Evolutionary conservation across 2,797 vertebrate species (phyloP).

Genomic region (Diglossa cyanea): DNA sequence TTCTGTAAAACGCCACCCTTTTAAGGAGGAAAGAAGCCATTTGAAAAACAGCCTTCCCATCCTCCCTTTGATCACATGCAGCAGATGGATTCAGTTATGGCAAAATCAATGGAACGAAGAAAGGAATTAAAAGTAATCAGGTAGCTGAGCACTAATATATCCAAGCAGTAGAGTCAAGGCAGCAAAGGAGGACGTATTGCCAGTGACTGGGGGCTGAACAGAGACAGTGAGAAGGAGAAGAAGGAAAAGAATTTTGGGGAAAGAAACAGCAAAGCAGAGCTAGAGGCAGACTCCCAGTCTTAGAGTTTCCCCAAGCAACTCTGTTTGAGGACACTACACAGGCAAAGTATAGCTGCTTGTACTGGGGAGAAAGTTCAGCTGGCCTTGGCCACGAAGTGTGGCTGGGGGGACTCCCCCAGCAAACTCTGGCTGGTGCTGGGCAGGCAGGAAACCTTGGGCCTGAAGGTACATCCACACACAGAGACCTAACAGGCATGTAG

Average conservation of each 20-base stretch:
- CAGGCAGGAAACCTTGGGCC: background rate
- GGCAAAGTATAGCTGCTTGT: background rate
- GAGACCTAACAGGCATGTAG: background rate
- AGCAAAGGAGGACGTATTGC: background rate
- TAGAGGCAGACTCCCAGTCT: background rate
- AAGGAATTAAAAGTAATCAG: constrained; percentile 17
- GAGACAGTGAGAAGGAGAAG: background rate
- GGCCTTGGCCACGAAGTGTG: rapidly evolving
- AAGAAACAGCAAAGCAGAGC: background rate
- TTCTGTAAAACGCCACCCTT: background rate
- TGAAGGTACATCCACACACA: background rate
- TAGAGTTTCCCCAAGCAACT: background rate
- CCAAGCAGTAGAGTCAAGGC: background rate
- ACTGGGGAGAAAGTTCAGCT: background rate
- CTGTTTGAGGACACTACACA: background rate
- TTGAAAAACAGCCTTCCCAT: background rate
- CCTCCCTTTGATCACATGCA: background rate
- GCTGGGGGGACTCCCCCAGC: background rate
- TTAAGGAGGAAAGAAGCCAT: constrained; percentile 3
- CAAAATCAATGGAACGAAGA: background rate
- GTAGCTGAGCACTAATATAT: background rate
- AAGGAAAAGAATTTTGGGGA: background rate
- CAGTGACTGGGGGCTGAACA: background rate
- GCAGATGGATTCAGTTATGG: constrained; percentile 48
- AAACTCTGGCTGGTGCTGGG: background rate